Base-by-base conservation (phyloP, 2,888 invertebrate genomes). In the Athalia circularis region DNA sequence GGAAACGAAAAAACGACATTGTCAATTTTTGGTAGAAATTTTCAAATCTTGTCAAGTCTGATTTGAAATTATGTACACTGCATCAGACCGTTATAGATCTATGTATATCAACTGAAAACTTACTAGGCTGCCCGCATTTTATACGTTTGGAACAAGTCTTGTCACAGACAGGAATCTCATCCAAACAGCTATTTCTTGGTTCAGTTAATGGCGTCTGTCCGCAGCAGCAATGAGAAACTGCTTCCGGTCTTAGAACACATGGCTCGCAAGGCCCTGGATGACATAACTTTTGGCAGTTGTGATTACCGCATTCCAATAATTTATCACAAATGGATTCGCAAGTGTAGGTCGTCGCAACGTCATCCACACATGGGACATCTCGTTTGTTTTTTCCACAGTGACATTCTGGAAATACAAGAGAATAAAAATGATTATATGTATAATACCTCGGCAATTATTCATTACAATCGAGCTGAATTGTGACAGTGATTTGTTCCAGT, bases 161-260 rank as follows among this genome's bases (percentile, higher is more conserved):
- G 65, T 94, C 95, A 90, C 98, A 98, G 57, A 95, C 93, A 0
- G 97, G 96, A 82, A 98, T 94, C 0, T 95, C 94, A 89, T 98
- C 97, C 5, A 94, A 91, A 89, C 98, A 98, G 7, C 93, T 92
- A 70, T 91, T 92, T 80, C 97, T 92, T 48, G 92, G 91, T n/a
- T 86, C 82, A 13, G 83, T 84, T 29, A 94, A 90, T 0, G 91
- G 88, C 57, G 93, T 93, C 90, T 95, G 94, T 0, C 96, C 96
- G 88, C 97, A 97, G 0, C 95, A 95, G 86, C 97, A 97, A 59
- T 92, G 92, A 5, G 92, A 93, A 8, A 96, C 92, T 52, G 91
- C 87, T 11, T 92, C 91, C 0, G 95, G 94, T 77, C 93, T 92
- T 13, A 93, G 90, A 65, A 90, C 89, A 87, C 97, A 97, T 0